A percentile compares a stretch with the other conserved stretches of the same genome.
These are phyloP conservation scores for Procapra przewalskii DNA, from an alignment of 2,113 vertebrate species.

Conservation along the genomic window DNA sequence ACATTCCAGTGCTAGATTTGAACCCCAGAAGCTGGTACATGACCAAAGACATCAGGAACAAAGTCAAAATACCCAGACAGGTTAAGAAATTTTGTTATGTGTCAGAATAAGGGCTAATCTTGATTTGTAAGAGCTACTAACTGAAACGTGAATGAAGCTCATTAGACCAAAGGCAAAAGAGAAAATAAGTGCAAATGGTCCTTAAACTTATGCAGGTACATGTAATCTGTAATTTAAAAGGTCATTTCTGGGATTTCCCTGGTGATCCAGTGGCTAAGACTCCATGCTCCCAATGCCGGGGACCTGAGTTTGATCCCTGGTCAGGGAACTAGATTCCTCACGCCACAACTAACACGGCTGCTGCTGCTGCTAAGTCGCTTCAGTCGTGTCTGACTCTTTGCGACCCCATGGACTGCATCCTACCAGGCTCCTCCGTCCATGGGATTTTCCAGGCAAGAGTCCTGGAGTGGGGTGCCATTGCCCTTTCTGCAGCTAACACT, in stretches of 20 bases:
- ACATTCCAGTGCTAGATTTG: background rate
- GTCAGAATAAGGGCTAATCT: background rate
- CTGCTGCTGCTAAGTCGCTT: no score
- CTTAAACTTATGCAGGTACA: background rate
- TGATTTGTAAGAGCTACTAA: background rate
- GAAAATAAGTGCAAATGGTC: background rate
- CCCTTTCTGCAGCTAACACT: background rate
- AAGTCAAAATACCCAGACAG: background rate
- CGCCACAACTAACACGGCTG: background rate
- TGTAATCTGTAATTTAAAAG: background rate
- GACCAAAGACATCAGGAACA: background rate
- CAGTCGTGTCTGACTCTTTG: rapidly evolving
- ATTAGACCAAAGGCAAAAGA: background rate
- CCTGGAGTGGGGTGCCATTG: no score
- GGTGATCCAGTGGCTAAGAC: background rate
- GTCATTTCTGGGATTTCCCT: background rate
- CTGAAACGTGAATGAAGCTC: background rate
- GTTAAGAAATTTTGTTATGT: background rate
- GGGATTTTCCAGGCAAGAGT: no score
- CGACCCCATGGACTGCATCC: no score
- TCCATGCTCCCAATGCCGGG: background rate
- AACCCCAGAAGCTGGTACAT: background rate
- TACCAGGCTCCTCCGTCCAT: no score
- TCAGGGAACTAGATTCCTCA: background rate
- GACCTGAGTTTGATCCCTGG: background rate